Base-by-base conservation (phyloP, 2,888 invertebrate genomes). In the Netelia inedita region DNA sequence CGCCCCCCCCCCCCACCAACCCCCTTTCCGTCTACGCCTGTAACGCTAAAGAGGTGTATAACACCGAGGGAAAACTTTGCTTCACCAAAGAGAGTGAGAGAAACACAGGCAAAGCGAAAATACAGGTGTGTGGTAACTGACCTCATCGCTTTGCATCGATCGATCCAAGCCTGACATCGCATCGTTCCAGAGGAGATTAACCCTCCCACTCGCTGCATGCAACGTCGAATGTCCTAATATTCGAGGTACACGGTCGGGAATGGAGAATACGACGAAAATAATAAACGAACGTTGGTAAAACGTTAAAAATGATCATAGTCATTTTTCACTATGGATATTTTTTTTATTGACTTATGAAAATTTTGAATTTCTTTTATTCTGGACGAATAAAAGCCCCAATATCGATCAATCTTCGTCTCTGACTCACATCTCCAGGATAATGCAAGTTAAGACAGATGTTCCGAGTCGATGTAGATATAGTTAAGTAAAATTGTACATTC, bases 61-160 rank as follows among this genome's bases (percentile, higher is more conserved):
- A 78, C 75, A 75, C 59, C 19, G 59, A 28, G 71, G 79, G 68
- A 55, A 69, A 73, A 57, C 66, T 59, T 46, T 19, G 28, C 57
- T 76, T 68, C 68, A 57, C 35, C 21, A 23, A 53, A 69, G 68
- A 10, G 46, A 21, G 46, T 21, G 19, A 46, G 57, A 43, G 21
- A 63, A 21, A 63, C 68, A 63, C 28, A 35, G 16, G 55, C 19
- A 72, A 46, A 21, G 41, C 59, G 61, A 74, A 69, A 74, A 79
- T 80, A 66, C 80, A 72, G 63, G 69, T 74, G 71, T 50, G 76
- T 68, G 76, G 68, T 76, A 80, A 80, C 83, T 83, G 79, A 76
- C 83, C 80, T 80, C 80, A 76, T 80, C 79, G 71, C 69, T 55
- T 46, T 46, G 61, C 21, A 19, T 57, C 80, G 75, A 83, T 75